These are phyloP conservation scores for Mus spretus DNA, from an alignment of 2,797 vertebrate species.

Conservation along the genomic window DNA sequence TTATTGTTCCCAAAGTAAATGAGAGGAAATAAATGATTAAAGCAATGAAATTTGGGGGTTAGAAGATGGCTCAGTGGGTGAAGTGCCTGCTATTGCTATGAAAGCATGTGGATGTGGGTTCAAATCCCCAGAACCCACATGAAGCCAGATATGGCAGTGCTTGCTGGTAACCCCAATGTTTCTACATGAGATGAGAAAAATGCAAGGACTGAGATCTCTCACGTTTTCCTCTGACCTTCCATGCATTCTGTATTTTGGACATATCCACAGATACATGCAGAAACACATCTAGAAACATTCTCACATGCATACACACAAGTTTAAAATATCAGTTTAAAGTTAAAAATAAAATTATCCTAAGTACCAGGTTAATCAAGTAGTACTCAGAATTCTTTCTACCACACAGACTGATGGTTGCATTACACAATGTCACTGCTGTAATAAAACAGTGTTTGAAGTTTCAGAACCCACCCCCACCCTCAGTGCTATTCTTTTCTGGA, in stretches of 20 bases:
- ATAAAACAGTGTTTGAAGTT: background rate
- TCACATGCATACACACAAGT: background rate
- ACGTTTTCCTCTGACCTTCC: background rate
- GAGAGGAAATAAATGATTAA: constrained; percentile 49
- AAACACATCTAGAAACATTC: background rate
- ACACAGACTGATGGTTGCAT: background rate
- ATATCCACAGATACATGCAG: background rate
- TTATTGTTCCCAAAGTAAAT: background rate
- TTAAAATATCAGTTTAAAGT: background rate
- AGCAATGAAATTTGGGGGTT: background rate
- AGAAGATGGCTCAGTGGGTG: background rate
- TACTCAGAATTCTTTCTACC: background rate
- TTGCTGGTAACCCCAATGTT: background rate
- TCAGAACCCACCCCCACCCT: background rate
- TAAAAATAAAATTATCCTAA: background rate
- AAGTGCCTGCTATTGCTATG: background rate
- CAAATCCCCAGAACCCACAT: background rate
- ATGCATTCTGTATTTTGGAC: background rate
- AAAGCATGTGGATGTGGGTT: background rate
- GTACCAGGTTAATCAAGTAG: background rate
- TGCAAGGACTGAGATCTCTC: background rate
- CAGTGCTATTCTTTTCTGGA: constrained; percentile 11
- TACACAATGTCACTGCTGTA: background rate
- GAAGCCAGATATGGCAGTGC: background rate
- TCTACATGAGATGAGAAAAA: background rate